phyloP scores from a whole-genome alignment of 2,888 invertebrate species.

The Heliconius aoede region DNA sequence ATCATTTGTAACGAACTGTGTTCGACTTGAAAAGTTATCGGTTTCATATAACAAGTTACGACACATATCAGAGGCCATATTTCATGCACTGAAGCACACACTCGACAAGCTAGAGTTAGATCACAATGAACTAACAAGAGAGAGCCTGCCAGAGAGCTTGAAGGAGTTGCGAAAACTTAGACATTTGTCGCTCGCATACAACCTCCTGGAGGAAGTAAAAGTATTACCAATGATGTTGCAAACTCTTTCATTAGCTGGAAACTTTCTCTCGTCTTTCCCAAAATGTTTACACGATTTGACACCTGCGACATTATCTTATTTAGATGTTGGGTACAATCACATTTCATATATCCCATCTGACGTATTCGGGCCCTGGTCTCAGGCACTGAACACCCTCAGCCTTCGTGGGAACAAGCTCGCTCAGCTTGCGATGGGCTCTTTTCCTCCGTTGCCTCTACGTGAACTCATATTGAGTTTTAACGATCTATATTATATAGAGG shows the following conservation, averaged over 20 bases:
- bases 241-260: conserved; percentile 89
- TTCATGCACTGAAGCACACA: conserved; percentile 86
- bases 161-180: conserved; percentile 84
- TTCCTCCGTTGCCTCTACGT: conserved; percentile 88
- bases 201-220: conserved; percentile 83
- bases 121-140: conserved; percentile 86
- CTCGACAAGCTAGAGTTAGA: conserved; percentile 91
- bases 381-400: conserved; percentile 88
- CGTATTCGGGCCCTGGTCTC: conserved; percentile 89
- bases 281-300: conserved; percentile 84
- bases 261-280: conserved; percentile 87
- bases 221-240: conserved; percentile 85
- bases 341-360: conserved; percentile 86
- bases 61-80: conserved; percentile 85
- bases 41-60: conserved; percentile 88
- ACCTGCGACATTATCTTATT: conserved; percentile 84
- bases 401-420: conserved; percentile 90
- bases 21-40: conserved; percentile 88
- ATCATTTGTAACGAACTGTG: conserved; percentile 84
- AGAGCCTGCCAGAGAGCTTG: conserved; percentile 86
- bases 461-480: conserved; percentile 95
- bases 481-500: conserved; percentile 88
- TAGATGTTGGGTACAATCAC: conserved; percentile 92
- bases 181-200: conserved; percentile 90
- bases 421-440: conserved; percentile 84